Evolutionary conservation across 2,113 vertebrate genomes (phyloP).

Genomic region (Oreochromis spilurus): DNA sequence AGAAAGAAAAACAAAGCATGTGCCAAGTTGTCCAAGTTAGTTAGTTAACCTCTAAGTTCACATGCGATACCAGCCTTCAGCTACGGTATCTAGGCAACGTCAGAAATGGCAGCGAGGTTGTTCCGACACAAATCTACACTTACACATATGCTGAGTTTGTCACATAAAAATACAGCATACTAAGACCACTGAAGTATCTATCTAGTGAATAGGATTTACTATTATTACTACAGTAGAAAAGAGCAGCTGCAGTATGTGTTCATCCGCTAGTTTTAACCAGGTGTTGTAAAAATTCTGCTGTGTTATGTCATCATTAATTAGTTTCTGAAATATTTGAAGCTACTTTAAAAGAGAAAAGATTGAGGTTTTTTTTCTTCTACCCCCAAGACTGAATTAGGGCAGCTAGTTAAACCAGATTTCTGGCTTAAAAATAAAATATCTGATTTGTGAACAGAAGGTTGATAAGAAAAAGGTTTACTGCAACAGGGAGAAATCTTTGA

Average conservation of each 20-base stretch:
- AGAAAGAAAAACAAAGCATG: neutral
- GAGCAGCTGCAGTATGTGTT: neutral
- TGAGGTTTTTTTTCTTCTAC: neutral
- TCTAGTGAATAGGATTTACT: neutral
- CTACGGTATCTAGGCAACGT: slow-evolving; percentile 39
- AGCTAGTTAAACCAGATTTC: neutral
- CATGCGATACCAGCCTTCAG: neutral
- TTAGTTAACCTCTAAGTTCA: slow-evolving; percentile 9
- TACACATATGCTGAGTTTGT: neutral
- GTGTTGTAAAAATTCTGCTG: neutral
- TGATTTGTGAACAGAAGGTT: neutral
- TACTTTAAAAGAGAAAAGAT: neutral
- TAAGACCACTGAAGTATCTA: neutral
- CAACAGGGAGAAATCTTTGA: neutral
- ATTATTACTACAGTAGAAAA: neutral
- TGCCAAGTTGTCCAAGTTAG: neutral
- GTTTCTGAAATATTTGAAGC: neutral
- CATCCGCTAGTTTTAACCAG: neutral
- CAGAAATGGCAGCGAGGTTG: neutral
- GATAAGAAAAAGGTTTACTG: neutral
- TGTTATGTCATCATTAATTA: neutral
- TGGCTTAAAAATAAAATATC: neutral
- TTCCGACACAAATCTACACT: neutral
- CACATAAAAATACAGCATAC: neutral
- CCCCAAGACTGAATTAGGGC: neutral